These are phyloP conservation scores for Shargacucullia verbasci DNA, from an alignment of 2,888 invertebrate species.

Conservation along the genomic window DNA sequence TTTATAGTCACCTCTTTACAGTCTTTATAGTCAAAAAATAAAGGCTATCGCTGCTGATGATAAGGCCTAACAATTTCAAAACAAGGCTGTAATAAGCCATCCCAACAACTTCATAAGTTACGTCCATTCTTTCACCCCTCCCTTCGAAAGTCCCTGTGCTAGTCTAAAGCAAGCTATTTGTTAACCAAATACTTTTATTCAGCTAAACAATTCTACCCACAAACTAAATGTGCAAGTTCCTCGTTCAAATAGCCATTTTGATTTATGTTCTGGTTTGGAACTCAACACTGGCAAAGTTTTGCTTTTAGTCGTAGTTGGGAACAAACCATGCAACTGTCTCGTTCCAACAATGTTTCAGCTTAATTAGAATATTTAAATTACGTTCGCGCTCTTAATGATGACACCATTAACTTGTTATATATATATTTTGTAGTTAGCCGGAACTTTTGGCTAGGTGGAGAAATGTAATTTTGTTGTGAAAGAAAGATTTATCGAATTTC, in stretches of 20 bases:
- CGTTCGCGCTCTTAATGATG: conserved; percentile 8
- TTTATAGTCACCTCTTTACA: too few species aligned
- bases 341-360: conserved; percentile 10
- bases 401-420: conserved; percentile 12
- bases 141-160: too few species aligned
- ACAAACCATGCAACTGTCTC: conserved; percentile 26
- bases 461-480: too few species aligned
- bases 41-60: too few species aligned
- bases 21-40: too few species aligned
- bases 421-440: conserved; percentile 9
- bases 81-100: too few species aligned
- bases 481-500: too few species aligned
- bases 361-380: conserved; percentile 49
- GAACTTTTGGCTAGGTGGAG: neutral
- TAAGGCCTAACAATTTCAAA: too few species aligned
- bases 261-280: conserved; percentile 44
- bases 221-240: conserved; percentile 23
- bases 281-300: conserved; percentile 30
- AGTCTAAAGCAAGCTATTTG: conserved; percentile 18
- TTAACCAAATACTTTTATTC: conserved; percentile 38
- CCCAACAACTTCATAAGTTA: too few species aligned
- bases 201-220: conserved; percentile 16
- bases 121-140: too few species aligned
- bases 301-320: conserved; percentile 11
- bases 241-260: conserved; percentile 36